Evolutionary conservation across 2,888 invertebrate genomes (phyloP).

Genomic region (Cylloceria caligata): DNA sequence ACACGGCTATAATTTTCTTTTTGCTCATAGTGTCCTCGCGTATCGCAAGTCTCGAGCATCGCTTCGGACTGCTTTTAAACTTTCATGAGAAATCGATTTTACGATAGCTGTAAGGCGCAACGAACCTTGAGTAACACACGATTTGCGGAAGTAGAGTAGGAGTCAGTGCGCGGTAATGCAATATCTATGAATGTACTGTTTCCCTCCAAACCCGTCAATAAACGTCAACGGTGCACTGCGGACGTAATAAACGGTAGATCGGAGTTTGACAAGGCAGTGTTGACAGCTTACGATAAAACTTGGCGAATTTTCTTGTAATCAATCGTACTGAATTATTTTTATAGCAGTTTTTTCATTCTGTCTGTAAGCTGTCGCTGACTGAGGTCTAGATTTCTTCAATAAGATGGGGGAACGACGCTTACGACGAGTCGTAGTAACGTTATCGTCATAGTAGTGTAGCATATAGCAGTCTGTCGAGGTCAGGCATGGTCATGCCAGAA

Average conservation of each 20-base stretch:
- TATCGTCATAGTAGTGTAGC: background rate
- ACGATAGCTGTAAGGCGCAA: slow-evolving; percentile 39
- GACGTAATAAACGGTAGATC: background rate
- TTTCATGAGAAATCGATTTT: slow-evolving; percentile 52
- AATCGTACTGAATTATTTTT: background rate
- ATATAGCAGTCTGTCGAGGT: slow-evolving; percentile 20
- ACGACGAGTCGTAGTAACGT: slow-evolving; percentile 14
- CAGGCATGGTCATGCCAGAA: slow-evolving; percentile 25
- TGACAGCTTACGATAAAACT: background rate
- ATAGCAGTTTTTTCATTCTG: background rate
- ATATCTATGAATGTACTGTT: background rate
- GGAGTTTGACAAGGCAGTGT: background rate
- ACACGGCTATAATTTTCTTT: too few relatives aligned
- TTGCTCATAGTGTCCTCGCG: background rate
- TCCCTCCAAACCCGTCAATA: background rate
- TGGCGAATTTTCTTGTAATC: slow-evolving; percentile 10
- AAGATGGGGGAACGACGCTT: background rate
- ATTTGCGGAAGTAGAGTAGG: slow-evolving; percentile 43
- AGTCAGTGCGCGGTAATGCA: background rate
- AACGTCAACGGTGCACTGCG: slow-evolving; percentile 17
- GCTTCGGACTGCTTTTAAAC: slow-evolving; percentile 31
- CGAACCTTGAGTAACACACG: slow-evolving; percentile 53
- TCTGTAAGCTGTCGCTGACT: background rate
- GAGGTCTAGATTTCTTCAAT: background rate
- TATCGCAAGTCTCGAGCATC: background rate